These are phyloP conservation scores for Clarias pachynema DNA, from an alignment of 2,797 vertebrate species.

Conservation along the genomic window DNA sequence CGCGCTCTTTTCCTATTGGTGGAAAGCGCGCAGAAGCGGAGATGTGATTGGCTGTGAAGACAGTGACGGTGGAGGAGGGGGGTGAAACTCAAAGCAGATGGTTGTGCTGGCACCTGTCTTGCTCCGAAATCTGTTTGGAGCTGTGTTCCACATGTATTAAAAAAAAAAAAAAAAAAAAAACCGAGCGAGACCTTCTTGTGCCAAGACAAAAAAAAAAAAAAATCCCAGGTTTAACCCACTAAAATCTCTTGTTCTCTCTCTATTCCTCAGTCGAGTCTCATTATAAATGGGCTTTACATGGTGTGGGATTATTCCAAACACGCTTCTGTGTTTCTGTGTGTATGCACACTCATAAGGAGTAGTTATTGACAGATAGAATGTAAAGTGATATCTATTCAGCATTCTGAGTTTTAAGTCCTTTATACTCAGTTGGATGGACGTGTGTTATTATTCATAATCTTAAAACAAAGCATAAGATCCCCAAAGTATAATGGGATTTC, in stretches of 20 bases:
- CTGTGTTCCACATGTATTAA: slow-evolving; percentile 80
- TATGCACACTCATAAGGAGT: background rate
- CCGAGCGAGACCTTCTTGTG: slow-evolving; percentile 64
- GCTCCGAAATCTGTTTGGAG: slow-evolving; percentile 80
- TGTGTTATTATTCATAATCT: slow-evolving; percentile 28
- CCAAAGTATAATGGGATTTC: slow-evolving; percentile 29
- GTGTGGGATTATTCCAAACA: slow-evolving; percentile 59
- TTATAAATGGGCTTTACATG: slow-evolving; percentile 63
- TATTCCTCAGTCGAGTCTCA: slow-evolving; percentile 60
- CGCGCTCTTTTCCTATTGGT: slow-evolving; percentile 4
- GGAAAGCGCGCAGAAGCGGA: background rate
- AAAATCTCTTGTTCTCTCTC: slow-evolving; percentile 45
- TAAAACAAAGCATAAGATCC: slow-evolving; percentile 30
- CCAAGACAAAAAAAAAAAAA: slow-evolving; percentile 66
- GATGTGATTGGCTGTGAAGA: slow-evolving; percentile 35
- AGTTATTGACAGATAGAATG: slow-evolving; percentile 23
- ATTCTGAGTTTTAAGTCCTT: slow-evolving; percentile 3
- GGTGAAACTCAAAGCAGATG: slow-evolving; percentile 82
- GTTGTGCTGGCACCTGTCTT: slow-evolving; percentile 79
- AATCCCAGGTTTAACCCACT: slow-evolving; percentile 76
- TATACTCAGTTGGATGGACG: slow-evolving; percentile 18
- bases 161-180: slow-evolving; percentile 57
- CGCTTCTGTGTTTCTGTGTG: slow-evolving; percentile 17
- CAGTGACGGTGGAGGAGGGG: slow-evolving; percentile 51
- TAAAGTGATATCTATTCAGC: background rate